These are phyloP conservation scores for Ips nitidus DNA, from an alignment of 1,140 invertebrate genomes.

Conservation along the genomic window DNA sequence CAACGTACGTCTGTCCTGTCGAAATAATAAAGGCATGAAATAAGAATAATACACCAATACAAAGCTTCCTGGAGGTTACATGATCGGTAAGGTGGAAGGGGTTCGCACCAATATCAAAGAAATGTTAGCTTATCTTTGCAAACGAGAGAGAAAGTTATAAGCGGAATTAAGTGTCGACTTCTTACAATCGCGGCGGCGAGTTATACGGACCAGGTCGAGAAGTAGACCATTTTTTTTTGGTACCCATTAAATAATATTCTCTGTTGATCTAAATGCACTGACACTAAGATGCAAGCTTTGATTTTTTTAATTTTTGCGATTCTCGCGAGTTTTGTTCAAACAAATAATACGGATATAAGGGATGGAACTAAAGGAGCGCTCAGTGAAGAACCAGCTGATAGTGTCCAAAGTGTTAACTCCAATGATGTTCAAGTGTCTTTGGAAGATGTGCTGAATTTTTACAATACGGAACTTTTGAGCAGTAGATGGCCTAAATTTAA, in stretches of 20 bases:
- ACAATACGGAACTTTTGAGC: constrained; percentile 52
- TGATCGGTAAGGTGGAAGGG: constrained; percentile 26
- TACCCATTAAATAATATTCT: constrained; percentile 11
- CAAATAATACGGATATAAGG: constrained; percentile 10
- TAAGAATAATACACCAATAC: constrained; percentile 14
- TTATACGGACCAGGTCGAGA: background rate
- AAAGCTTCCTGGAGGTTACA: constrained; percentile 36
- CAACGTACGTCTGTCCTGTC: constrained; percentile 9
- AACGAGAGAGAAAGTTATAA: constrained; percentile 39
- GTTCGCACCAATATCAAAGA: constrained; percentile 38
- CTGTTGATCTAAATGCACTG: background rate
- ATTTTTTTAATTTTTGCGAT: constrained; percentile 7
- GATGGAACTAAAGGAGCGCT: background rate
- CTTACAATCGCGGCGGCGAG: constrained; percentile 6
- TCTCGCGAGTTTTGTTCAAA: background rate
- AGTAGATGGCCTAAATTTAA: constrained; percentile 51
- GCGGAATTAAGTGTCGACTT: constrained; percentile 20
- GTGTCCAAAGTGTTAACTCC: constrained; percentile 37
- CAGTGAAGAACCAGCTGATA: constrained; percentile 22
- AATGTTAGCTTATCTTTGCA: constrained; percentile 32
- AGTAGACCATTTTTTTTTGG: background rate
- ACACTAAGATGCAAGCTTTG: background rate
- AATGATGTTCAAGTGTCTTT: constrained; percentile 47
- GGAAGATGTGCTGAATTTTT: constrained; percentile 54
- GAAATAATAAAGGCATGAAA: constrained; percentile 20